Evolutionary conservation across 2,113 vertebrate species (phyloP).

Genomic region (Chrysemys picta): DNA sequence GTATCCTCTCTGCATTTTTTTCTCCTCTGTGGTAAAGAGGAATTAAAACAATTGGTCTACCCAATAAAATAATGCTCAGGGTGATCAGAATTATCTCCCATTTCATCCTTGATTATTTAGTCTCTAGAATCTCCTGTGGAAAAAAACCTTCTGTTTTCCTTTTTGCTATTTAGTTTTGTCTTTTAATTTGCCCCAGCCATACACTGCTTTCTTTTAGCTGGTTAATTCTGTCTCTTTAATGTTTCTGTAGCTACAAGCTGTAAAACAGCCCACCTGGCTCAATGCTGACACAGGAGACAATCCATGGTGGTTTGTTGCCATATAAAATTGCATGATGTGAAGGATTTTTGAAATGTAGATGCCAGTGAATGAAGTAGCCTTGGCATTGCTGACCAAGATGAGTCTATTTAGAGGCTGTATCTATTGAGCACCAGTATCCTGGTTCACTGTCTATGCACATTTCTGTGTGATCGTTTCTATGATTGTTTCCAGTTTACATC

Average conservation of each 20-base stretch:
- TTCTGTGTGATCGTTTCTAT: conserved; percentile 32
- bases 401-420: conserved; percentile 32
- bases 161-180: not conserved
- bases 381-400: not conserved
- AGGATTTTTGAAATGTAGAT: not conserved
- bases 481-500: conserved; percentile 57
- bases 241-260: not conserved
- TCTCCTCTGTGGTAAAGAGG: conserved; percentile 45
- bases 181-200: not conserved
- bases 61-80: not conserved
- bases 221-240: not conserved
- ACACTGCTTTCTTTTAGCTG: not conserved
- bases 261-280: not conserved
- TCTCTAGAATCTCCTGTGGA: not conserved
- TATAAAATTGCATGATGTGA: not conserved
- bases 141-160: not conserved
- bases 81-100: not conserved
- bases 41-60: conserved; percentile 45
- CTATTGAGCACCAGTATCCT: conserved; percentile 41
- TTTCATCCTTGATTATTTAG: conserved; percentile 33
- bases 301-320: not conserved
- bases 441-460: not conserved
- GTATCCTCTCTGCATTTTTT: conserved; percentile 53
- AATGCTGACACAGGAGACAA: not conserved
- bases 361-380: conserved; percentile 15